phyloP scores from a whole-genome alignment of 2,888 invertebrate genomes.

The Agonum fuliginosum region DNA sequence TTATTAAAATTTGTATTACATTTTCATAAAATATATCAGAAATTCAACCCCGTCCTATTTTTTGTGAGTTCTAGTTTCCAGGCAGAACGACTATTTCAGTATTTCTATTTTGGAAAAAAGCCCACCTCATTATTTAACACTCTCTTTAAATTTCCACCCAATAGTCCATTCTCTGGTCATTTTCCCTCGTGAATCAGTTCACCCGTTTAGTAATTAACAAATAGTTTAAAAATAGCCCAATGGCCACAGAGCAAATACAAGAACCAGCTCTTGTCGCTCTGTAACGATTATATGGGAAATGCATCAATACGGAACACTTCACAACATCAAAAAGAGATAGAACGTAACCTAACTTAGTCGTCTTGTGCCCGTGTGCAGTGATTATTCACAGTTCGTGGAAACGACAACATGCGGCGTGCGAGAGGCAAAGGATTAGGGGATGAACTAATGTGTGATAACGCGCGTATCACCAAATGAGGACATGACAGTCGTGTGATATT shows the following conservation, averaged over 20 bases:
- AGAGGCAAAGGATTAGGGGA: background rate
- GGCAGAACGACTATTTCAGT: too few species aligned
- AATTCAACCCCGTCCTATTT: background rate
- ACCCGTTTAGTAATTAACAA: slow-evolving; percentile 14
- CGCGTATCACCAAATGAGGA: too few species aligned
- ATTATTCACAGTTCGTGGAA: slow-evolving; percentile 47
- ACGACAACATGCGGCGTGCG: slow-evolving; percentile 25
- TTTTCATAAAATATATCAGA: background rate
- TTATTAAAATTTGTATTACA: background rate
- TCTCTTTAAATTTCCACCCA: background rate
- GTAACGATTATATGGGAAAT: slow-evolving; percentile 22
- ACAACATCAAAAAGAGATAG: slow-evolving; percentile 47
- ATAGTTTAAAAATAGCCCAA: slow-evolving; percentile 26
- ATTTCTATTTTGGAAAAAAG: too few species aligned
- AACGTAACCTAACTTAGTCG: too few species aligned
- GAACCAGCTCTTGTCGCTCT: too few species aligned
- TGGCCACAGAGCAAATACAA: too few species aligned
- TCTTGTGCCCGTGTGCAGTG: slow-evolving; percentile 2
- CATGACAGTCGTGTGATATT: background rate
- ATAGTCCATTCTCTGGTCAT: too few species aligned
- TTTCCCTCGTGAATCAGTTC: slow-evolving; percentile 8
- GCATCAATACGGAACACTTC: slow-evolving; percentile 39
- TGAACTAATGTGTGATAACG: background rate
- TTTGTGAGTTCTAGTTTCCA: background rate
- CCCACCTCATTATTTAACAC: too few species aligned